phyloP scores from a whole-genome alignment of 1,140 invertebrate genomes.

The Araneus ventricosus region DNA sequence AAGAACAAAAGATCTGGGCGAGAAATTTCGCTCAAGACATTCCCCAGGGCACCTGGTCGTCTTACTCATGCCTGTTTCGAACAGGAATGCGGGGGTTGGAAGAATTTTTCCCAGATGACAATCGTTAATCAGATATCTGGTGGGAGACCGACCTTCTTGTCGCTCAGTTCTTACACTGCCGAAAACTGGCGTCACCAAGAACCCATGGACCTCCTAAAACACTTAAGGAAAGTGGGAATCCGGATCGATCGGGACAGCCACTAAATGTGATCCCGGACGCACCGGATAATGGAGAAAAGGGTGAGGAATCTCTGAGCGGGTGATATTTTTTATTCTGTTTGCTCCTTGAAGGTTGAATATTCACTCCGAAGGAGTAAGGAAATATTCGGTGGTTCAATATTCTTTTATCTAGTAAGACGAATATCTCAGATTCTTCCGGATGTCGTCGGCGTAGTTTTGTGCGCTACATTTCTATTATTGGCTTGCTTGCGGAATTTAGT shows the following conservation, averaged over 20 bases:
- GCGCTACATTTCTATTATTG: too few relatives aligned
- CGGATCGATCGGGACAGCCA: not conserved
- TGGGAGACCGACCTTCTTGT: conserved; percentile 50
- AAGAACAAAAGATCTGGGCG: conserved; percentile 29
- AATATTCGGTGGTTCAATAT: not conserved
- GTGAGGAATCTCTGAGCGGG: not conserved
- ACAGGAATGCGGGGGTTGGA: not conserved
- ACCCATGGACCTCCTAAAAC: conserved; percentile 40
- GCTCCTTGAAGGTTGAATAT: not conserved
- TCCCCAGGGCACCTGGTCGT: not conserved
- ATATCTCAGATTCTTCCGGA: not conserved
- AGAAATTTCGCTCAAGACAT: not conserved
- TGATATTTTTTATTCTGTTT: conserved; percentile 28
- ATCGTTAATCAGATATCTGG: conserved; percentile 62
- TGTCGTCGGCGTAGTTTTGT: too few relatives aligned
- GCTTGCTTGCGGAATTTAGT: too few relatives aligned
- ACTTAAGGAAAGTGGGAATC: conserved; percentile 50
- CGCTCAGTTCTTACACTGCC: not conserved
- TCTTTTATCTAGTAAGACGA: not conserved
- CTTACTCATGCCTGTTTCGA: not conserved
- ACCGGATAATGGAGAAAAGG: not conserved
- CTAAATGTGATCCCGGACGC: conserved; percentile 34
- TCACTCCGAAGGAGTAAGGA: not conserved
- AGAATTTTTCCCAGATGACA: conserved; percentile 50
- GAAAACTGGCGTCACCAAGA: conserved; percentile 39